Evolutionary conservation across 2,888 invertebrate species (phyloP).

Genomic region (Diaperis boleti): DNA sequence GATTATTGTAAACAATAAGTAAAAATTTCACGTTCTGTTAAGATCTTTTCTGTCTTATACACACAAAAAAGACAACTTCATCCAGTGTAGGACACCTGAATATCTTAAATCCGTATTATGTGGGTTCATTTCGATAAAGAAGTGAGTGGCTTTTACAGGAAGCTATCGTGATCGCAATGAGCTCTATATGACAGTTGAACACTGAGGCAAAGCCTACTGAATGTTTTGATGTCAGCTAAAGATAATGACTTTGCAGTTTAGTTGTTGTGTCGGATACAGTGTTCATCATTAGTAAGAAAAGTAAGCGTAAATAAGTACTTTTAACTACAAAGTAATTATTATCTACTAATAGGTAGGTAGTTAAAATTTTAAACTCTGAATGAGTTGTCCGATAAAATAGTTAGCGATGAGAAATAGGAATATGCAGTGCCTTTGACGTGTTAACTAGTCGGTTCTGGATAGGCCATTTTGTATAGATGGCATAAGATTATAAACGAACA

Average conservation of each 20-base stretch:
- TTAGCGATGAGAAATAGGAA: no score
- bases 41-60: constrained; percentile 30
- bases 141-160: constrained; percentile 52
- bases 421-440: no score
- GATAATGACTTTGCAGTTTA: constrained; percentile 60
- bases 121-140: constrained; percentile 52
- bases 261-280: constrained; percentile 21
- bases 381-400: constrained; percentile 42
- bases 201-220: constrained; percentile 51
- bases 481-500: no score
- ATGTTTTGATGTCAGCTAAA: constrained; percentile 57
- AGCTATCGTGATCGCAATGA: constrained; percentile 55
- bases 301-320: background rate
- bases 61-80: constrained; percentile 33
- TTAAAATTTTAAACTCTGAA: no score
- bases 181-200: constrained; percentile 53
- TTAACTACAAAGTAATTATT: no score
- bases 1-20: constrained; percentile 54
- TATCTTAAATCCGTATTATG: constrained; percentile 53
- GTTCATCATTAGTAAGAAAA: constrained; percentile 15
- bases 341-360: no score
- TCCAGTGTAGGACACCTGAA: constrained; percentile 38
- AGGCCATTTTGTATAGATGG: no score
- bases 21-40: constrained; percentile 37
- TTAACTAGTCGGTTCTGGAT: no score